Percentiles rank a stretch among this genome's conserved stretches.
Conservation (phyloP, 1,140 invertebrate species). For the Agrypnia vestita region DNA sequence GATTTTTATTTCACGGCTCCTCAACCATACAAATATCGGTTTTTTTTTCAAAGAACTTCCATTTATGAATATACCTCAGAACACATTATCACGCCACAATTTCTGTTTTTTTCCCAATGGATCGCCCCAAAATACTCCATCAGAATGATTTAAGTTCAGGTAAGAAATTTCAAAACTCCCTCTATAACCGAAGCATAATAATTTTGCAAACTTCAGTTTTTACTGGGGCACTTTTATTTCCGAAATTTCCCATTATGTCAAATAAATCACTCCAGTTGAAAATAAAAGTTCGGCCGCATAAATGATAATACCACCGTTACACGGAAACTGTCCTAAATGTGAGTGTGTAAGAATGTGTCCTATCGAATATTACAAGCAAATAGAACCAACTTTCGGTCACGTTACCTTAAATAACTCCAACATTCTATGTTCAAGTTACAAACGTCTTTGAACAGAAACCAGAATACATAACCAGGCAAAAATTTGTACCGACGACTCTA, state of each 20-base stretch:
- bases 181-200: constrained; percentile 10
- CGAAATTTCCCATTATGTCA: constrained; percentile 41
- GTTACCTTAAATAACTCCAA: background rate
- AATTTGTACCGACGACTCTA: too few relatives aligned
- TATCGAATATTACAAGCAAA: constrained; percentile 33
- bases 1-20: background rate
- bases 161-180: constrained; percentile 35
- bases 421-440: too few relatives aligned
- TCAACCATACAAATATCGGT: background rate
- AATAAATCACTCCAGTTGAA: constrained; percentile 25
- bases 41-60: background rate
- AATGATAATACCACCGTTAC: constrained; percentile 38
- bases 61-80: background rate
- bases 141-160: constrained; percentile 34
- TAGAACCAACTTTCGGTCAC: constrained; percentile 7
- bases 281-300: constrained; percentile 43
- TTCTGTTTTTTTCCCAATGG: constrained; percentile 2
- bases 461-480: too few relatives aligned
- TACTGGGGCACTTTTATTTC: constrained; percentile 28
- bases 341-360: constrained; percentile 34
- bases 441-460: too few relatives aligned
- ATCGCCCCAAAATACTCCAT: constrained; percentile 22
- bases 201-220: constrained; percentile 15
- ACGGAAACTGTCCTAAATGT: constrained; percentile 36
- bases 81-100: background rate